These are phyloP conservation scores for Drosophila prolongata DNA, from an alignment of 2,888 invertebrate genomes.

Conservation along the genomic window DNA sequence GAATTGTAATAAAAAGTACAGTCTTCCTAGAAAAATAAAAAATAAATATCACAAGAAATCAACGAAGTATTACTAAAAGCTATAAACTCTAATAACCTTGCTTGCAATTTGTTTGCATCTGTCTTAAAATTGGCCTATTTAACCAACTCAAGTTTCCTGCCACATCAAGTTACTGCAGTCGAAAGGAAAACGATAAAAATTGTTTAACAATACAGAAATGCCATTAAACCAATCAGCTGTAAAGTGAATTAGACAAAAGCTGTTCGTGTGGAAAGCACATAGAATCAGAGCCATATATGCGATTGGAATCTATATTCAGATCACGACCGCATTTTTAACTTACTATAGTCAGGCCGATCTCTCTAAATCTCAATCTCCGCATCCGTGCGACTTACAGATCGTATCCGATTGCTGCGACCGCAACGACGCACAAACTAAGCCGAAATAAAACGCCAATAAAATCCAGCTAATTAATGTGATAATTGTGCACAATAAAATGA, in stretches of 20 bases:
- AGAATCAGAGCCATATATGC: conserved; percentile 34
- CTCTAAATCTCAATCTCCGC: conserved; percentile 18
- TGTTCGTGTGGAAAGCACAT: conserved; percentile 52
- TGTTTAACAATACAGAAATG: conserved; percentile 46
- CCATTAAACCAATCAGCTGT: conserved; percentile 59
- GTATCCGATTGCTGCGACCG: conserved; percentile 57
- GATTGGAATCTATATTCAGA: conserved; percentile 32
- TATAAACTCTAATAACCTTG: not conserved
- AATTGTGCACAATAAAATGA: conserved; percentile 36
- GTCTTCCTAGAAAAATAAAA: no score
- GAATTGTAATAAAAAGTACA: not conserved
- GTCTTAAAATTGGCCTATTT: not conserved
- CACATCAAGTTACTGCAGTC: conserved; percentile 6
- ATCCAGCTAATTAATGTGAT: conserved; percentile 50
- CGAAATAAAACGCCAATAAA: conserved; percentile 34
- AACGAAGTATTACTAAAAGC: not conserved
- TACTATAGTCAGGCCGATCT: conserved; percentile 34
- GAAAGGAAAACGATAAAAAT: conserved; percentile 23
- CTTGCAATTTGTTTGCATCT: not conserved
- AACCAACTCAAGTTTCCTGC: not conserved
- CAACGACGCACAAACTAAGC: conserved; percentile 25
- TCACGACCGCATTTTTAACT: conserved; percentile 57
- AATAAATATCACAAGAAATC: not conserved
- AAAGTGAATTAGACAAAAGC: conserved; percentile 45
- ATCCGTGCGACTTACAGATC: conserved; percentile 48